Percentiles rank a stretch among this genome's conserved stretches.
Evolutionary conservation across 1,140 invertebrate genomes (phyloP).

Genomic region (Drosophila arizonae): DNA sequence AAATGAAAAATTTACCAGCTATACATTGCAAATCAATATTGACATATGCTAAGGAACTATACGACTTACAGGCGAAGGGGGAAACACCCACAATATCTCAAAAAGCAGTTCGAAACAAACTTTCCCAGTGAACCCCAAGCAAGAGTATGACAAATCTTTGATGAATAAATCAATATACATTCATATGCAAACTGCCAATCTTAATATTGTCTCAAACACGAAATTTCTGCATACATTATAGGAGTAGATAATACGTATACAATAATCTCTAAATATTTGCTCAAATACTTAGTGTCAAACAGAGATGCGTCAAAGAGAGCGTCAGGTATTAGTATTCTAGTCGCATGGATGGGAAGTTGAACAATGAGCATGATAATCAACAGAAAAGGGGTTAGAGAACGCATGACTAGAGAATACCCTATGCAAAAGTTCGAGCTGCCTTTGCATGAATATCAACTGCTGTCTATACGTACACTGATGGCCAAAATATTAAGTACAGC

Average conservation of each 20-base stretch:
- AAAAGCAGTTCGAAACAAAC: slow-evolving; percentile 23
- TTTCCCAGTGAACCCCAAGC: slow-evolving; percentile 37
- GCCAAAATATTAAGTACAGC: no score
- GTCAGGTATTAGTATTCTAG: slow-evolving; percentile 12
- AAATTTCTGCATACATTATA: slow-evolving; percentile 12
- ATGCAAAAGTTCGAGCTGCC: neutral
- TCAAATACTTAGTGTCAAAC: slow-evolving; percentile 10
- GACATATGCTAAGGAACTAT: slow-evolving; percentile 14
- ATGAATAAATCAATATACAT: slow-evolving; percentile 27
- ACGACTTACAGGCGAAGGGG: slow-evolving; percentile 1
- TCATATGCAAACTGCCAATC: slow-evolving; percentile 6
- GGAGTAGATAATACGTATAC: slow-evolving; percentile 26
- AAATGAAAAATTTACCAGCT: neutral
- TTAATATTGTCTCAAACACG: slow-evolving; percentile 35
- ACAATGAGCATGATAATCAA: neutral
- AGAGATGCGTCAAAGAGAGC: slow-evolving; percentile 7
- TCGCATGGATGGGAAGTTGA: neutral
- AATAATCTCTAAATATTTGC: slow-evolving; percentile 36
- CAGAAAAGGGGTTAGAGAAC: neutral
- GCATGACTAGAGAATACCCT: neutral
- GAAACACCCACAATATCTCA: slow-evolving; percentile 34
- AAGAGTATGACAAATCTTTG: slow-evolving; percentile 42
- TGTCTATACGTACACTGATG: no score
- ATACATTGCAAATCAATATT: neutral
- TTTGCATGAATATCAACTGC: neutral